These are phyloP conservation scores for Bombus difficillimus DNA, from an alignment of 1,140 invertebrate species.

Conservation along the genomic window DNA sequence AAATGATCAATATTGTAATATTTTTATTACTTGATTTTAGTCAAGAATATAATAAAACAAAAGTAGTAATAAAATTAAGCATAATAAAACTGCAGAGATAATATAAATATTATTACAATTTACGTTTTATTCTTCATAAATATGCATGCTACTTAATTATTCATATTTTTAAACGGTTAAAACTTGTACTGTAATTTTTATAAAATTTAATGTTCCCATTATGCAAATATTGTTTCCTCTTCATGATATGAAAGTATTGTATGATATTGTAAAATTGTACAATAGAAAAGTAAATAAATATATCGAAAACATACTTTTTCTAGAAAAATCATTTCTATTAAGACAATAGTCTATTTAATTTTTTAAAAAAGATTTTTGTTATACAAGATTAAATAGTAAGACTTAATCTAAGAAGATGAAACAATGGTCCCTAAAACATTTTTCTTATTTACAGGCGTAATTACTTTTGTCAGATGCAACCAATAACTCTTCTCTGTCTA, in stretches of 20 bases:
- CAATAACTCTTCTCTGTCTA: slow-evolving; percentile 17
- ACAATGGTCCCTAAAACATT: not conserved
- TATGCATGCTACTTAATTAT: not conserved
- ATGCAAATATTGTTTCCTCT: not conserved
- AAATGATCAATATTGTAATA: not conserved
- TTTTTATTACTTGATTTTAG: not conserved
- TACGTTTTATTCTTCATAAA: not conserved
- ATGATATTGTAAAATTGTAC: not conserved
- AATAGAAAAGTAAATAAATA: not conserved
- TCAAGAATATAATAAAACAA: not conserved
- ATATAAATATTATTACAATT: not conserved
- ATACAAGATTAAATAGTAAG: slow-evolving; percentile 1
- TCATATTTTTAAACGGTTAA: not conserved
- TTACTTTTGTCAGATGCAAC: slow-evolving; percentile 8
- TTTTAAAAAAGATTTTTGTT: not conserved
- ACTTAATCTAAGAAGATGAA: not conserved
- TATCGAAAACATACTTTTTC: not conserved
- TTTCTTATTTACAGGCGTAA: not conserved
- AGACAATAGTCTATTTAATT: too few relatives aligned
- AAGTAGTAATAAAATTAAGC: not conserved
- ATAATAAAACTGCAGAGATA: not conserved
- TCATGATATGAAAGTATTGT: not conserved
- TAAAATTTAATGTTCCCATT: not conserved
- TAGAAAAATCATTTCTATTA: slow-evolving; percentile 4
- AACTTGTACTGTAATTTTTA: not conserved